Conservation (phyloP, 2,113 vertebrate species). For the Cavia porcellus region DNA sequence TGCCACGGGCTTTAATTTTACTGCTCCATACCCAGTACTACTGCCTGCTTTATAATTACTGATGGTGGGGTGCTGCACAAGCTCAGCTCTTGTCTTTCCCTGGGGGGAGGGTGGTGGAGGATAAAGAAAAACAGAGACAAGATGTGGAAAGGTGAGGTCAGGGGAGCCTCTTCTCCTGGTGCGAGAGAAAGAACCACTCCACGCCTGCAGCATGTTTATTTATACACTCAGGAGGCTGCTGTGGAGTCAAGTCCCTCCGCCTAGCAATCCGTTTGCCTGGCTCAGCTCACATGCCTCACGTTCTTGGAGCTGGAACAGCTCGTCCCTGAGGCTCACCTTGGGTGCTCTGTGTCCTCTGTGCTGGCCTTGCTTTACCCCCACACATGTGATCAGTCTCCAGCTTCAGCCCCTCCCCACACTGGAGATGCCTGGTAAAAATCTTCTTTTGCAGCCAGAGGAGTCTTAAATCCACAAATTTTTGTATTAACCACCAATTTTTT, state of each 20-base stretch:
- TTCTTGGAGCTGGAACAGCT: neutral
- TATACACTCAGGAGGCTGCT: neutral
- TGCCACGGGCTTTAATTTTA: neutral
- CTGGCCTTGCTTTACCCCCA: neutral
- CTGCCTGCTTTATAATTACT: conserved; percentile 12
- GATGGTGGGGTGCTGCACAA: neutral
- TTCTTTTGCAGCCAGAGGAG: conserved; percentile 58
- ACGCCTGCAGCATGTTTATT: neutral
- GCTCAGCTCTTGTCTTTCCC: neutral
- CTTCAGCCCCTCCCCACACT: neutral
- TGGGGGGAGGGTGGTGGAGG: neutral
- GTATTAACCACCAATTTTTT: conserved; percentile 54
- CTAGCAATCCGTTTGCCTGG: neutral
- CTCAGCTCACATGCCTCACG: neutral
- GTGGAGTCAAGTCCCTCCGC: neutral
- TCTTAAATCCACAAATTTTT: neutral
- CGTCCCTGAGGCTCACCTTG: no score
- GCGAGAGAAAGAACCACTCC: neutral
- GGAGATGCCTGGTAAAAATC: neutral
- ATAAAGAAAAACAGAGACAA: neutral
- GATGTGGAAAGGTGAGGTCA: neutral
- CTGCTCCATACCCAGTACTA: neutral
- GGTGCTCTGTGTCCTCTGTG: neutral
- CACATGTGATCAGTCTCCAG: neutral
- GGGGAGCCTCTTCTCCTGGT: neutral